Percentiles rank a stretch among this genome's conserved stretches.
phyloP scores from a whole-genome alignment of 2,888 invertebrate species.

The Agapostemon virescens region DNA sequence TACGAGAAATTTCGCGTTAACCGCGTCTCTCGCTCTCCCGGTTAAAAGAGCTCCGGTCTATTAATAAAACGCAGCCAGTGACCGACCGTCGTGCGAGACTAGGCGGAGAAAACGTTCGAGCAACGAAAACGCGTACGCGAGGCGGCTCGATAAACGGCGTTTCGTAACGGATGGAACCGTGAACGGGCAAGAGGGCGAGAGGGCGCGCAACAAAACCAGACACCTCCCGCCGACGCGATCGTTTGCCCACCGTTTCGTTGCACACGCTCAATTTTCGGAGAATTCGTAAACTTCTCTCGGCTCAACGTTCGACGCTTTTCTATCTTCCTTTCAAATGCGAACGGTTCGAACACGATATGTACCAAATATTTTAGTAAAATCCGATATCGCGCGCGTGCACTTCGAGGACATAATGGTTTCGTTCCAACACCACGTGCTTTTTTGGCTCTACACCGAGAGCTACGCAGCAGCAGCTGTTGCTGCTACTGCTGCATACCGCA shows the following conservation, averaged over 20 bases:
- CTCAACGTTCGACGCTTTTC: not conserved
- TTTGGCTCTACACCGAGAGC: constrained; percentile 3
- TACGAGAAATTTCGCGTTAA: constrained; percentile 42
- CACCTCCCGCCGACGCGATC: not conserved
- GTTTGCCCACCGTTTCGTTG: not conserved
- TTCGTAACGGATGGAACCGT: constrained; percentile 63
- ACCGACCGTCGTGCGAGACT: constrained; percentile 51
- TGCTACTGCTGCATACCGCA: not conserved
- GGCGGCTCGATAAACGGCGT: constrained; percentile 29
- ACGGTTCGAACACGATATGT: not conserved
- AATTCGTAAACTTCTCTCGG: not conserved
- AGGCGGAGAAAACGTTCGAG: constrained; percentile 43
- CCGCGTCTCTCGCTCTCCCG: constrained; percentile 39
- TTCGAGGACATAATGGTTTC: not conserved
- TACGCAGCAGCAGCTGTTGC: no score
- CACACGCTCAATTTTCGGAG: constrained; percentile 23
- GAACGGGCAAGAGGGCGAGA: not conserved
- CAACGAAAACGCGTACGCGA: constrained; percentile 27
- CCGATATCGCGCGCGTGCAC: not conserved
- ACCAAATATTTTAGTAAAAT: not conserved
- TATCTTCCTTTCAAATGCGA: no score
- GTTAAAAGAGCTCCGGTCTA: constrained; percentile 66
- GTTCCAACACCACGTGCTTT: constrained; percentile 2
- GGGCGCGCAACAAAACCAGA: not conserved
- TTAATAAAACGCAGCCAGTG: constrained; percentile 69